These are phyloP conservation scores for Liodrosophila aerea DNA, from an alignment of 2,888 invertebrate genomes.

Conservation along the genomic window DNA sequence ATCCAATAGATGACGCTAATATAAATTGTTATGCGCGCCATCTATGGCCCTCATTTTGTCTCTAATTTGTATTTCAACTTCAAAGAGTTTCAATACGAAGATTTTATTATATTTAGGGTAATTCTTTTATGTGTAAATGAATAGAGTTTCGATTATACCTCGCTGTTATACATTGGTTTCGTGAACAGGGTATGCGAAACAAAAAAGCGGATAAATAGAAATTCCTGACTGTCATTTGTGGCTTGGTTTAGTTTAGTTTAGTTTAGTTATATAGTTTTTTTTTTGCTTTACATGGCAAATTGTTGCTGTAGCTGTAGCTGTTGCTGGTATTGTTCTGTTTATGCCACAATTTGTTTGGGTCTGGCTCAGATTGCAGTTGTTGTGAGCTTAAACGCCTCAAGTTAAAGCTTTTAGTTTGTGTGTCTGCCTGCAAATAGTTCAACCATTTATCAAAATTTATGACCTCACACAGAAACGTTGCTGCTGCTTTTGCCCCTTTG, in stretches of 20 bases:
- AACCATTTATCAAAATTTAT: conserved; percentile 70
- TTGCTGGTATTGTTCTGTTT: conserved; percentile 35
- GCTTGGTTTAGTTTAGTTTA: conserved; percentile 11
- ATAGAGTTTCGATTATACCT: too few species aligned
- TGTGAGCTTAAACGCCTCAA: conserved; percentile 43
- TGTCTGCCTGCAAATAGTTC: conserved; percentile 38
- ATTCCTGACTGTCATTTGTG: conserved; percentile 15
- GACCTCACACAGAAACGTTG: conserved; percentile 44
- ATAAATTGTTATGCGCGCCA: too few species aligned
- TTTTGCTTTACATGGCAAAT: conserved; percentile 8
- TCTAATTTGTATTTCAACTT: too few species aligned
- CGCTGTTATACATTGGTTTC: background rate
- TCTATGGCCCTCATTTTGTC: too few species aligned
- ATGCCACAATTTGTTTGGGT: conserved; percentile 53
- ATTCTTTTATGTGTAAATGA: too few species aligned
- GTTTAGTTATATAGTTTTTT: conserved; percentile 3
- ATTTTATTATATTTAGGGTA: too few species aligned
- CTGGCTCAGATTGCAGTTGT: conserved; percentile 31
- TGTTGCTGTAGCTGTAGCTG: conserved; percentile 19
- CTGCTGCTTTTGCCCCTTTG: background rate
- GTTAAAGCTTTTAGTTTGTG: conserved; percentile 49
- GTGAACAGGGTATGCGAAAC: background rate
- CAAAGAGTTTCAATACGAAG: too few species aligned
- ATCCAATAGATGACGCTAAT: too few species aligned
- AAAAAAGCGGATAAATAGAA: conserved; percentile 24